Conservation (phyloP, 2,797 vertebrate species). For the Scleropages formosus region DNA sequence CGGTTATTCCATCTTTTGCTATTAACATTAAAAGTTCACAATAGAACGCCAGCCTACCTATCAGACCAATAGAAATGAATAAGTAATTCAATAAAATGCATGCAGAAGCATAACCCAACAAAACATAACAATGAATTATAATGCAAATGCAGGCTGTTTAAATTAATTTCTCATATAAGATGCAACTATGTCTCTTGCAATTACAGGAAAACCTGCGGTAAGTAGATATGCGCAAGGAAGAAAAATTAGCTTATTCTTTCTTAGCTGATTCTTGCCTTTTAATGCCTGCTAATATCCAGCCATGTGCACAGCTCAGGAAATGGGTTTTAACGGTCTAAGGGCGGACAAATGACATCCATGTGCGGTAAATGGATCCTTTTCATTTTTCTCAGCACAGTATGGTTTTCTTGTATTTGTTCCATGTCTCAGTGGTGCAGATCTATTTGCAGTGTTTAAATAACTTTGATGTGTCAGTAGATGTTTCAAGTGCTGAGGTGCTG, state of each 20-base stretch:
- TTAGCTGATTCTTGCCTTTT: neutral
- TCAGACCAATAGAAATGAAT: constrained; percentile 16
- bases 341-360: neutral
- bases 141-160: neutral
- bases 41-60: neutral
- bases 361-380: neutral
- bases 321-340: constrained; percentile 4
- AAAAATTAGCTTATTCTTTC: constrained; percentile 8
- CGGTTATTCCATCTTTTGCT: neutral
- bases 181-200: constrained; percentile 9
- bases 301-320: neutral
- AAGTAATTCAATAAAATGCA: constrained; percentile 15
- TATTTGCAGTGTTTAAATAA: neutral
- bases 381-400: neutral
- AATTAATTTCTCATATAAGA: constrained; percentile 25
- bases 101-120: neutral
- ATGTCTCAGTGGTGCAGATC: constrained; percentile 4
- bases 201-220: constrained; percentile 20
- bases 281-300: constrained; percentile 6
- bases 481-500: neutral
- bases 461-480: neutral
- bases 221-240: constrained; percentile 22
- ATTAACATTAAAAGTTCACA: neutral
- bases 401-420: constrained; percentile 5
- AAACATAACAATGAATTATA: constrained; percentile 24